phyloP scores from a whole-genome alignment of 2,797 vertebrate species.

The Synaphobranchus kaupii region DNA sequence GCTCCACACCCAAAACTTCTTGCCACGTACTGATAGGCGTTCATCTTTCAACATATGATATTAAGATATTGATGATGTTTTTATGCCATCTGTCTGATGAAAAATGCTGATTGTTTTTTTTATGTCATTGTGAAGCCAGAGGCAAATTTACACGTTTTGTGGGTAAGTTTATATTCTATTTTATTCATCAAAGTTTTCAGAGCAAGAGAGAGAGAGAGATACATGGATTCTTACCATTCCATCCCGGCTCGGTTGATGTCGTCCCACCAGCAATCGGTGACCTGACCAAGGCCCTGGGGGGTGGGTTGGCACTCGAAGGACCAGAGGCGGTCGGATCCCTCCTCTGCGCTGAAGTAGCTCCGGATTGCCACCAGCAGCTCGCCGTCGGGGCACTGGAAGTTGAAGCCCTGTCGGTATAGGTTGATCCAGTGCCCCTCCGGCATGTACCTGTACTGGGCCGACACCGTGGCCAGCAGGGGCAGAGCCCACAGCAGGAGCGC shows the following conservation, averaged over 20 bases:
- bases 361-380: constrained; percentile 86
- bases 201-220: background rate
- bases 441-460: constrained; percentile 68
- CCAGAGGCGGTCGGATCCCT: constrained; percentile 91
- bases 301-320: constrained; percentile 90
- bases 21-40: background rate
- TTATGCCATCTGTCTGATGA: background rate
- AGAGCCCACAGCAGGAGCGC: constrained; percentile 63
- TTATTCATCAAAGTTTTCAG: background rate
- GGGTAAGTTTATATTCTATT: background rate
- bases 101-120: too few species aligned
- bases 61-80: background rate
- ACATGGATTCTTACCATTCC: constrained; percentile 65
- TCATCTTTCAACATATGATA: background rate
- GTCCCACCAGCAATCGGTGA: constrained; percentile 98
- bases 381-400: constrained; percentile 92
- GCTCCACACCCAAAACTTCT: background rate
- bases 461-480: constrained; percentile 64
- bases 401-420: constrained; percentile 89
- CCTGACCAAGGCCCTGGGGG: constrained; percentile 80
- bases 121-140: too few species aligned
- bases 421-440: constrained; percentile 86
- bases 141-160: background rate
- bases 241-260: constrained; percentile 90
- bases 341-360: constrained; percentile 85